Conservation (phyloP, 2,888 invertebrate genomes). For the Cerceris rybyensis region DNA sequence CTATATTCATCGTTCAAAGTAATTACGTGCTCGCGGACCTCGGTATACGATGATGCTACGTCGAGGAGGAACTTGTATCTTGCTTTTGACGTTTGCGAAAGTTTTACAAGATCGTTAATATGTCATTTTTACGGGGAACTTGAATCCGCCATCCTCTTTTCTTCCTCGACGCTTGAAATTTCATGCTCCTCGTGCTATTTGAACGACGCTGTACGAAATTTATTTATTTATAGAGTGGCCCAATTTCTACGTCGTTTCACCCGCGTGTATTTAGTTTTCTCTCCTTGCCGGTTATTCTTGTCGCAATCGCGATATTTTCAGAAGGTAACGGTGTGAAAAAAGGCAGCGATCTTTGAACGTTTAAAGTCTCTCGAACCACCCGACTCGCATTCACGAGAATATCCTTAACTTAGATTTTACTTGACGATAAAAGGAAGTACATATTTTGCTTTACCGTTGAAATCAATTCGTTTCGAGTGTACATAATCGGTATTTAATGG, state of each 20-base stretch:
- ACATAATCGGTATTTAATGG: no score
- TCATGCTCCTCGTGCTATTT: slow-evolving; percentile 12
- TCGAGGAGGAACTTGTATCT: neutral
- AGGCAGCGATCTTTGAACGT: neutral
- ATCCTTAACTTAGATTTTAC: neutral
- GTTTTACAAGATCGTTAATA: neutral
- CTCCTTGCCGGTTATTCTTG: slow-evolving; percentile 58
- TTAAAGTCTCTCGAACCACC: neutral
- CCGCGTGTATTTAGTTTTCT: slow-evolving; percentile 52
- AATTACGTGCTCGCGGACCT: no score
- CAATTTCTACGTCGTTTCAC: slow-evolving; percentile 63
- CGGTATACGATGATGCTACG: no score
- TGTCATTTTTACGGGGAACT: no score
- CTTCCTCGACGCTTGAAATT: neutral
- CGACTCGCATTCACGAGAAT: neutral
- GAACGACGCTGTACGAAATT: slow-evolving; percentile 49
- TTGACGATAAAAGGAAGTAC: no score
- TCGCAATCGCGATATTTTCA: slow-evolving; percentile 52
- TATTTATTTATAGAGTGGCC: slow-evolving; percentile 71
- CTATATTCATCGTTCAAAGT: no score
- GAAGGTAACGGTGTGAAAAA: slow-evolving; percentile 16
- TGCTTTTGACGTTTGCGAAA: neutral
- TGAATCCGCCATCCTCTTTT: no score
- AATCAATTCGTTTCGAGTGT: no score
- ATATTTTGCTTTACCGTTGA: no score